Percentiles rank a stretch among this genome's conserved stretches.
These are phyloP conservation scores for Malurus leucopterus DNA, from an alignment of 2,797 vertebrate species.

Conservation along the genomic window DNA sequence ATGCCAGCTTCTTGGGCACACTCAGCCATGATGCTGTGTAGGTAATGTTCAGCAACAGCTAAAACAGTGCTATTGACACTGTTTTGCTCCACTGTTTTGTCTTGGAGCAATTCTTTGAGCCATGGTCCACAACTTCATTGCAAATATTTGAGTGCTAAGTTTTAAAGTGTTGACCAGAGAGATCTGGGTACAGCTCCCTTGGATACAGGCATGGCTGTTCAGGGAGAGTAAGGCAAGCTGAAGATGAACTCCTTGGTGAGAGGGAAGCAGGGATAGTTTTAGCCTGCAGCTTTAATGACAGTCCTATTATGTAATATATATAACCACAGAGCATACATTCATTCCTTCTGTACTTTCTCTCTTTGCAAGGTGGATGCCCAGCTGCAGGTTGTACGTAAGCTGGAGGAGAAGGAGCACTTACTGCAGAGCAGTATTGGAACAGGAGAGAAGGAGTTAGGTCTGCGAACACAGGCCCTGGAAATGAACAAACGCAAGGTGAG, in stretches of 20 bases:
- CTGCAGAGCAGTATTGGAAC: slow-evolving; percentile 93
- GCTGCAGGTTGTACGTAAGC: slow-evolving; percentile 91
- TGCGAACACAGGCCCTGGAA: slow-evolving; percentile 92
- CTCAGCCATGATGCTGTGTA: not conserved
- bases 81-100: not conserved
- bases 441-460: slow-evolving; percentile 88
- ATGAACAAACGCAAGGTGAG: slow-evolving; percentile 96
- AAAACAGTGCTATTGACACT: not conserved
- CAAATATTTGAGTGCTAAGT: not conserved
- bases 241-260: not conserved
- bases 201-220: not conserved
- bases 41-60: not conserved
- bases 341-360: not conserved
- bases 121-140: not conserved
- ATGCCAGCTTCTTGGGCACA: not conserved
- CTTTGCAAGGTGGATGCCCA: slow-evolving; percentile 90
- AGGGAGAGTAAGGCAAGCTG: not conserved
- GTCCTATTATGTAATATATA: not conserved
- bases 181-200: not conserved
- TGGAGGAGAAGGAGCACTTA: slow-evolving; percentile 96
- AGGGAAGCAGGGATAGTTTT: not conserved
- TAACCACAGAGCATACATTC: not conserved
- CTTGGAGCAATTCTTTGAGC: not conserved
- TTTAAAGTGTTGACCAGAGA: not conserved
- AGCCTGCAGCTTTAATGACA: not conserved